These are phyloP conservation scores for Pachypanchax playfairii DNA, from an alignment of 2,113 vertebrate species.

Conservation along the genomic window DNA sequence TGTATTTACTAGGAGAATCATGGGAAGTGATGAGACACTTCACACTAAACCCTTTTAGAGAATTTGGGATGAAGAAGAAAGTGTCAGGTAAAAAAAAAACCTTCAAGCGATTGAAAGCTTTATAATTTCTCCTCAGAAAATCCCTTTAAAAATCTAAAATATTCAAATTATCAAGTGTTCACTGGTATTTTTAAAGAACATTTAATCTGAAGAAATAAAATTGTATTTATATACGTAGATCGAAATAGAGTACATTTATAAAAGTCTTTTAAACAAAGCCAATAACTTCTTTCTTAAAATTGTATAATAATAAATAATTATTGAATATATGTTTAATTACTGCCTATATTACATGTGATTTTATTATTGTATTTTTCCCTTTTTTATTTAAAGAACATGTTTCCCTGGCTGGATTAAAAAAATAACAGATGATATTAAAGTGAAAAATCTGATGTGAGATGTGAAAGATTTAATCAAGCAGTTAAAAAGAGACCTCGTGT, in stretches of 20 bases:
- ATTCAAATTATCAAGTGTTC: no score
- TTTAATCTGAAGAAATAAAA: no score
- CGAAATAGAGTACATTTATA: no score
- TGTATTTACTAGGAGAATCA: slow-evolving; percentile 32
- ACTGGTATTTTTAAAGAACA: no score
- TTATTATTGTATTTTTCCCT: background rate
- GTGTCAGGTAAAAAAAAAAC: slow-evolving; percentile 59
- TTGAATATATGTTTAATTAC: no score
- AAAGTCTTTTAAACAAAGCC: no score
- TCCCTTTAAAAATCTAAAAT: no score
- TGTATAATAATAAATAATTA: no score
- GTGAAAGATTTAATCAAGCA: slow-evolving; percentile 16
- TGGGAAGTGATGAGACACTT: slow-evolving; percentile 77
- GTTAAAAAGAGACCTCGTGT: slow-evolving; percentile 66
- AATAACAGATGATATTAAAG: slow-evolving; percentile 17
- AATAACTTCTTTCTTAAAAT: no score
- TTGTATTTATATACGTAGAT: no score
- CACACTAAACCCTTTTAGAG: slow-evolving; percentile 63
- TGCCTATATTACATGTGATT: no score
- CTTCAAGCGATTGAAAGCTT: slow-evolving; percentile 33
- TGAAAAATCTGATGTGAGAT: background rate
- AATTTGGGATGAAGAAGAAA: slow-evolving; percentile 78
- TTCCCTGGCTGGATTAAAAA: slow-evolving; percentile 66
- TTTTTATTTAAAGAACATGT: slow-evolving; percentile 64
- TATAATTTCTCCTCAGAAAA: no score